Base-by-base conservation (phyloP, 2,888 invertebrate species). In the Sinelater perroti region DNA sequence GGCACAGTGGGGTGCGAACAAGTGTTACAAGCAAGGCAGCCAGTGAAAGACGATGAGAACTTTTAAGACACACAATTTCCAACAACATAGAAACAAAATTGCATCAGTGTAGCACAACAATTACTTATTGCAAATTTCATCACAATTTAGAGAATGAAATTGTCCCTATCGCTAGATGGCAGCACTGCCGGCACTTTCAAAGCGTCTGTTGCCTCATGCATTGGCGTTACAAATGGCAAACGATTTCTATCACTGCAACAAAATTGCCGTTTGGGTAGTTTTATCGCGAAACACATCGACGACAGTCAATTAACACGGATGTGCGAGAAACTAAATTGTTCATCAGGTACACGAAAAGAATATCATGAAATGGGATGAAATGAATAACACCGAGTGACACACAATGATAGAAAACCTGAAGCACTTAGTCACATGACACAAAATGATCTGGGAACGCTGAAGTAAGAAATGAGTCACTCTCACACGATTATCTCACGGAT, bases 401-500 rank as follows among this genome's bases (percentile, higher is more conserved):
- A n/a, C 42, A 56, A 26, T 42, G n/a, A n/a, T n/a, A n/a, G n/a
- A n/a, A n/a, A n/a, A n/a, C n/a, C n/a, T n/a, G n/a, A 53, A 46
- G 44, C 53, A 53, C 53, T 46, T 38, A 50, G 21, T 50, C 28
- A 28, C 28, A 18, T 14, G 42, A 50, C 36, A 50, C 38, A 38
- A 45, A 50, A 56, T 20, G 26, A 17, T 21, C 42, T 35, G 11
- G 11, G 20, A 33, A 46, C 14, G 33, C 16, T 24, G n/a, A n/a
- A n/a, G n/a, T n/a, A n/a, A n/a, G n/a, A n/a, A 5, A n/a, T 42
- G 3, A 28, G 31, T 57, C 26, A 47, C 26, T 53, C 68, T 86
- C 85, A 91, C 74, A 95, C 95, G 79, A 95, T 95, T 79, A 95
- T 95, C 81, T 95, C 95, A 70, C 95, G 87, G 74, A 95, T 95